Conservation (phyloP, 2,113 vertebrate genomes). For the Hemicordylus capensis region DNA sequence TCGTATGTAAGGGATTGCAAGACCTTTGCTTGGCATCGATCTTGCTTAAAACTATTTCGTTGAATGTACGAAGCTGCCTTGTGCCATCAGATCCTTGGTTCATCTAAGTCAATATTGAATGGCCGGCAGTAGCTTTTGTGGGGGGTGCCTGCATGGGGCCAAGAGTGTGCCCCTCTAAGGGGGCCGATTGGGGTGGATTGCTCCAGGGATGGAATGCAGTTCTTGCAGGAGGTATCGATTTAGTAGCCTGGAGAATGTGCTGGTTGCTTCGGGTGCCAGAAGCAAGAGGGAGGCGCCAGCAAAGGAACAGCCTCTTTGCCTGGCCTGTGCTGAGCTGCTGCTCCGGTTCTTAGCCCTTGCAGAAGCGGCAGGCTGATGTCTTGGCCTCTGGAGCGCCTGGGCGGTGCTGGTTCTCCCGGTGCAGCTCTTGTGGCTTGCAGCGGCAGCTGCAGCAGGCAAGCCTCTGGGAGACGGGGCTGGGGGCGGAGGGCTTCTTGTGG, state of each 20-base stretch:
- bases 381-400: neutral
- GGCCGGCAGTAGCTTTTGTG: too few relatives aligned
- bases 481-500: conserved; percentile 46
- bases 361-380: neutral
- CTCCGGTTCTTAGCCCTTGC: conserved; percentile 24
- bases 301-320: neutral
- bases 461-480: neutral
- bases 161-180: too few relatives aligned
- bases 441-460: conserved; percentile 53
- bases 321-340: neutral
- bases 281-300: neutral
- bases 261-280: neutral
- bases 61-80: too few relatives aligned
- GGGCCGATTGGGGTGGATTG: neutral
- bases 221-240: too few relatives aligned
- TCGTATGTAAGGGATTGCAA: too few relatives aligned
- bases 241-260: neutral
- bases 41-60: too few relatives aligned
- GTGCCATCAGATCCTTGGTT: too few relatives aligned
- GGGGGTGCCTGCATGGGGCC: too few relatives aligned
- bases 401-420: neutral
- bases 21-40: too few relatives aligned
- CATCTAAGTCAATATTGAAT: too few relatives aligned
- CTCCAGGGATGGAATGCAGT: too few relatives aligned
- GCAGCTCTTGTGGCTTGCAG: conserved; percentile 52